Conservation (phyloP, 2,113 vertebrate species). For the Motacilla alba region DNA sequence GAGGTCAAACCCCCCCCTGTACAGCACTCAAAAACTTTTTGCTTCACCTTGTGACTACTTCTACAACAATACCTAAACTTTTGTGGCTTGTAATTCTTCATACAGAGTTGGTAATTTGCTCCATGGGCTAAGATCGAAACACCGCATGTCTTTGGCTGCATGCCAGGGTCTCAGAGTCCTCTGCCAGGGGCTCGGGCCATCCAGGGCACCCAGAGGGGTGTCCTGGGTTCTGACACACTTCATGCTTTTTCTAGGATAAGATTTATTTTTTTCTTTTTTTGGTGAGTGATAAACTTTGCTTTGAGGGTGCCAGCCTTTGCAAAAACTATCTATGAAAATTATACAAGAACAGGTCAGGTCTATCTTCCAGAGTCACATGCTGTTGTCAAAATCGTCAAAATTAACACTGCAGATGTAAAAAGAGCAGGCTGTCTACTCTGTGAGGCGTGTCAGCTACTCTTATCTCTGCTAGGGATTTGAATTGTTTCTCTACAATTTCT, state of each 20-base stretch:
- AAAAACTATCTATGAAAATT: not conserved
- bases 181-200: too few relatives aligned
- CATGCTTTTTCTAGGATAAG: not conserved
- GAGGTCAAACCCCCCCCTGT: too few relatives aligned
- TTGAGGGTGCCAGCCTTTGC: not conserved
- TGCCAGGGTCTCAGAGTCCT: too few relatives aligned
- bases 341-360: not conserved
- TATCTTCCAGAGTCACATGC: not conserved
- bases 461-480: not conserved
- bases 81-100: too few relatives aligned
- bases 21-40: too few relatives aligned
- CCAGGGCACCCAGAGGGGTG: too few relatives aligned
- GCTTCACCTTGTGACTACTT: too few relatives aligned
- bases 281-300: not conserved
- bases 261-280: not conserved
- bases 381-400: not conserved
- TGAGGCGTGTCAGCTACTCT: not conserved
- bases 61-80: too few relatives aligned
- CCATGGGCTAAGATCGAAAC: too few relatives aligned
- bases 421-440: not conserved
- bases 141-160: too few relatives aligned
- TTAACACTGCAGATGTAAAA: not conserved
- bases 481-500: not conserved
- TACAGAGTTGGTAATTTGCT: too few relatives aligned
- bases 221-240: not conserved